Evolutionary conservation across 2,888 invertebrate species (phyloP).

Genomic region (Eupithecia dodoneata): DNA sequence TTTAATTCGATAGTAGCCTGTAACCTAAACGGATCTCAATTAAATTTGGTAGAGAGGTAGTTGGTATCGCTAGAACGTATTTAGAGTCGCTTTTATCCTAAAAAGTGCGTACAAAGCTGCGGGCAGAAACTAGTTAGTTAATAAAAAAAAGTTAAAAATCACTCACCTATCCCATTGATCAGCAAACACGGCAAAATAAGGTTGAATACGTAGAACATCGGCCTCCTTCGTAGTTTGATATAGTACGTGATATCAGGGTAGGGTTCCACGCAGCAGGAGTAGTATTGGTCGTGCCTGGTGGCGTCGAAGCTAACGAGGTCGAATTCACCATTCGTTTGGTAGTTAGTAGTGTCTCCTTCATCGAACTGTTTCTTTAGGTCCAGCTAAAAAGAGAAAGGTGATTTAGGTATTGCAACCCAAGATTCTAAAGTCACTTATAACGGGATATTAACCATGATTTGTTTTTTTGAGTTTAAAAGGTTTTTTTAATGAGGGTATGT

Average conservation of each 20-base stretch:
- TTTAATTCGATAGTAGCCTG: too few relatives aligned
- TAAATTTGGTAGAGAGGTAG: too few relatives aligned
- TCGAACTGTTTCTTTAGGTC: conserved; percentile 90
- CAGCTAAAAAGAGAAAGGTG: conserved; percentile 74
- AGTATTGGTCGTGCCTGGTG: conserved; percentile 88
- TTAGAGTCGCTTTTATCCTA: too few relatives aligned
- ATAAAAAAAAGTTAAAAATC: background rate
- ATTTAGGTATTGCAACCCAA: background rate
- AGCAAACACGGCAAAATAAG: conserved; percentile 92
- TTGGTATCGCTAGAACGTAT: too few relatives aligned
- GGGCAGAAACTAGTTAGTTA: background rate
- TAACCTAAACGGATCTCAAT: too few relatives aligned
- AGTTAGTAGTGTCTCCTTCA: conserved; percentile 93
- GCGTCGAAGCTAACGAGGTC: conserved; percentile 91
- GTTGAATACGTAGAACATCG: conserved; percentile 94
- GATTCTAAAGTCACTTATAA: background rate
- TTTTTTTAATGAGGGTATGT: too few relatives aligned
- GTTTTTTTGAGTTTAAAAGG: too few relatives aligned
- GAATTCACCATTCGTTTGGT: conserved; percentile 96
- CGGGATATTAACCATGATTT: too few relatives aligned
- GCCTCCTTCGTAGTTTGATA: conserved; percentile 89
- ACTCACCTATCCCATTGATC: conserved; percentile 92
- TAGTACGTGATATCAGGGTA: conserved; percentile 94
- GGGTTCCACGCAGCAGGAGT: conserved; percentile 92
- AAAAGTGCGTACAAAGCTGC: too few relatives aligned